Base-by-base conservation (phyloP, 2,888 invertebrate genomes). In the Polydrusus cervinus region DNA sequence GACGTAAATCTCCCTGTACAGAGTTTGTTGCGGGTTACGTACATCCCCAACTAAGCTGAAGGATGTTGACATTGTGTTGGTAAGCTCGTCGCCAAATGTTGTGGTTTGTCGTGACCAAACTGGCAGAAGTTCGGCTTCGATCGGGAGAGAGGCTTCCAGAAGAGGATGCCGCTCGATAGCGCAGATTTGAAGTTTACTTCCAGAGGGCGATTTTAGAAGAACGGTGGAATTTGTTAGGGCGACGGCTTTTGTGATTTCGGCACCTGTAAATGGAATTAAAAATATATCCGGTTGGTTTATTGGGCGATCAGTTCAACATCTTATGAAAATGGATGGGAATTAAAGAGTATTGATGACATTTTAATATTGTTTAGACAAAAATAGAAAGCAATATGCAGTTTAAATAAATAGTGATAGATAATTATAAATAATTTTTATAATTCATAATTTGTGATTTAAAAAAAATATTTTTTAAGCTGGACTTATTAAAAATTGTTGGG, bases 61-160 rank as follows among this genome's bases (percentile, higher is more conserved):
- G 0, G 93, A 90, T 6, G 95, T 95, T 76, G 93, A 93, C 94
- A 96, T 95, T 10, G 80, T 76, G 78, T 86, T 85, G 53, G 92
- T 89, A 9, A 95, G 88, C 7, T 89, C 89, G 79, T 95, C 94
- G 16, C 95, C 95, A 84, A 94, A 92, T 3, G 91, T 92, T 60
- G 94, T 92, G 3, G 91, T 91, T 87, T 95, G 95, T 83, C 94
- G 93, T 38, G 95, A 95, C 94, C 95, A 95, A 90, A 95, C 94
- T 49, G 95, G 95, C 65, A 96, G 87, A 94, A 96, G 95, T 89
- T 95, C 95, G 6, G 96, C 95, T 88, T 96, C 96, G 0, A 95
- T 94, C 0, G 95, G 95, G 78, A 96, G 85, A 0, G 94, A 93
- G 0, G 95, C 93, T 89, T 96, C 95, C 67, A 96, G 86, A 13